These are phyloP conservation scores for Kuschelorhynchus macadamiae DNA, from an alignment of 2,888 invertebrate genomes.

Conservation along the genomic window DNA sequence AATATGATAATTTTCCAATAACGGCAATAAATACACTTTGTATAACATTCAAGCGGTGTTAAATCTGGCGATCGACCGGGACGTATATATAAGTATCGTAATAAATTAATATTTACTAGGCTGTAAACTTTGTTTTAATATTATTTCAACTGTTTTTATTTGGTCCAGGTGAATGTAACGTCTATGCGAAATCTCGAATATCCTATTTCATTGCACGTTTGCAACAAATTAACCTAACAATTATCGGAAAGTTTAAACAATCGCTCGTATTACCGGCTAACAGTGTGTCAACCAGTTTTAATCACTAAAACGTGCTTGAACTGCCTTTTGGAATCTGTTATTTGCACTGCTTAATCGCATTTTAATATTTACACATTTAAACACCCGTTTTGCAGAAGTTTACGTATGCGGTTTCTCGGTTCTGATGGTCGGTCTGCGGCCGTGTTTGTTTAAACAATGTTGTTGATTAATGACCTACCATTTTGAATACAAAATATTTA, in stretches of 20 bases:
- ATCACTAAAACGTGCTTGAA: slow-evolving; percentile 44
- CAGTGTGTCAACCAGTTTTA: slow-evolving; percentile 44
- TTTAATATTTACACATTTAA: slow-evolving; percentile 33
- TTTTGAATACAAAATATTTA: slow-evolving; percentile 9
- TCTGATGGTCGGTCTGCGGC: not conserved
- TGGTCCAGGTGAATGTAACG: too few relatives aligned
- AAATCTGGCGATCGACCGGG: too few relatives aligned
- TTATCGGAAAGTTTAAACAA: slow-evolving; percentile 39
- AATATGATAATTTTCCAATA: too few relatives aligned
- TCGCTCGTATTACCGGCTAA: slow-evolving; percentile 35
- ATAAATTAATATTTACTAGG: too few relatives aligned
- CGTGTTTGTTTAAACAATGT: slow-evolving; percentile 23
- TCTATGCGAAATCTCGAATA: too few relatives aligned
- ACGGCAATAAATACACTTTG: too few relatives aligned
- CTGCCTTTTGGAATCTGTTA: slow-evolving; percentile 20
- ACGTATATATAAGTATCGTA: too few relatives aligned
- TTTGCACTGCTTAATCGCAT: slow-evolving; percentile 34
- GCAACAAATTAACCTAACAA: slow-evolving; percentile 40
- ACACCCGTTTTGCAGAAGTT: slow-evolving; percentile 22
- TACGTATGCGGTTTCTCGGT: slow-evolving; percentile 4
- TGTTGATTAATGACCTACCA: not conserved
- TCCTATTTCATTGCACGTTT: slow-evolving; percentile 14
- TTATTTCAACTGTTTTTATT: too few relatives aligned
- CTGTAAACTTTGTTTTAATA: too few relatives aligned
- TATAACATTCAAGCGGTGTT: too few relatives aligned